A percentile compares a stretch with the other conserved stretches of the same genome.
These are phyloP conservation scores for Caerostris darwini DNA, from an alignment of 1,140 invertebrate species.

Conservation along the genomic window DNA sequence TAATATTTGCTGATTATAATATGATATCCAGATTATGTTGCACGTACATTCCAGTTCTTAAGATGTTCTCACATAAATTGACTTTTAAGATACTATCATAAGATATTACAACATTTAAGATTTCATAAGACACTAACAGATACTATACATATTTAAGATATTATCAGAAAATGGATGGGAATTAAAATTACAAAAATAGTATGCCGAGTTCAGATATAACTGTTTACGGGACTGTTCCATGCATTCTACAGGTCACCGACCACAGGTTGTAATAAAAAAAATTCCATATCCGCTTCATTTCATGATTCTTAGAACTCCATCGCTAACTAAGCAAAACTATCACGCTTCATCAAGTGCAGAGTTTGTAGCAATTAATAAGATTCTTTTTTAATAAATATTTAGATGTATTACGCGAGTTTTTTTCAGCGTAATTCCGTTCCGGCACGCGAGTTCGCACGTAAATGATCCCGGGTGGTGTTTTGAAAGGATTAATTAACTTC, in stretches of 20 bases:
- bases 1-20: too few relatives aligned
- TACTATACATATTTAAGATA: too few relatives aligned
- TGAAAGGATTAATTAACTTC: constrained; percentile 26
- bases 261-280: background rate
- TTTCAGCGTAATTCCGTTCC: background rate
- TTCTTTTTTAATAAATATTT: background rate
- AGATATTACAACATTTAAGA: too few relatives aligned
- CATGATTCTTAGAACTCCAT: background rate
- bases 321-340: background rate
- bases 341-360: background rate
- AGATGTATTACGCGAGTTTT: background rate
- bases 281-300: background rate
- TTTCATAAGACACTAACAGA: too few relatives aligned
- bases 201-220: too few relatives aligned
- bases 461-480: background rate
- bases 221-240: background rate
- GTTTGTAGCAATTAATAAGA: background rate
- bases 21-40: too few relatives aligned
- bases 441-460: constrained; percentile 10
- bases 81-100: too few relatives aligned
- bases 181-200: background rate
- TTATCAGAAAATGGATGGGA: too few relatives aligned
- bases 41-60: too few relatives aligned
- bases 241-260: background rate
- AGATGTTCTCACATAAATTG: too few relatives aligned